A percentile compares a stretch with the other conserved stretches of the same genome.
Evolutionary conservation across 2,113 vertebrate genomes (phyloP).

Genomic region (human): GRCh38 chr22:32805001-32805500

Average conservation of each 20-base stretch:
- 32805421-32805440: neutral
- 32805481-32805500: neutral
- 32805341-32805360: slow-evolving; percentile 59
- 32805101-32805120: neutral
- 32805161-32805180: neutral
- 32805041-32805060: neutral
- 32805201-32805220: slow-evolving; percentile 2
- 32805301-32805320: slow-evolving; percentile 39
- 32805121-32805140: neutral
- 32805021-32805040: neutral
- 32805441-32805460: neutral
- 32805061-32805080: neutral
- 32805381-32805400: neutral
- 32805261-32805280: slow-evolving; percentile 32
- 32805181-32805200: neutral
- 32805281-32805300: slow-evolving; percentile 59
- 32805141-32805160: neutral
- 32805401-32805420: neutral
- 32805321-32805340: slow-evolving; percentile 62
- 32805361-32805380: slow-evolving; percentile 43
- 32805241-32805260: slow-evolving; percentile 36
- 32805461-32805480: neutral
- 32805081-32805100: neutral
- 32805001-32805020: slow-evolving; percentile 29
- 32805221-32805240: neutral